Evolutionary conservation across 2,888 invertebrate species (phyloP).

Genomic region (Volucella inanis): DNA sequence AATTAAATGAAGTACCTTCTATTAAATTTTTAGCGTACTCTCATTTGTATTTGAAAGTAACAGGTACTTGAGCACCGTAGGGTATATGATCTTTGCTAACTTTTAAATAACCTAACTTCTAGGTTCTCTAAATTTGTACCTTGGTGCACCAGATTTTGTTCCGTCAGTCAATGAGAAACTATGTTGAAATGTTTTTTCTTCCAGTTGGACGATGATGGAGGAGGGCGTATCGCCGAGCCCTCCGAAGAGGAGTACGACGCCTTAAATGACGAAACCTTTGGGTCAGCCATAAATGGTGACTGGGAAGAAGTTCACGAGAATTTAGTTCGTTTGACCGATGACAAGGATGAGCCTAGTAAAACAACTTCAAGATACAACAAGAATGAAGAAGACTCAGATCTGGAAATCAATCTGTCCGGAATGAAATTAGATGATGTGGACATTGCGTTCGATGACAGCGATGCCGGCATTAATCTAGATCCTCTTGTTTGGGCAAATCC

Average conservation of each 20-base stretch:
- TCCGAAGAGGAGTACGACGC: conserved; percentile 95
- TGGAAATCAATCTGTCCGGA: conserved; percentile 81
- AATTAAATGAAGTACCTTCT: too few species aligned
- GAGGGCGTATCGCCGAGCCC: conserved; percentile 86
- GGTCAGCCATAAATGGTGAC: conserved; percentile 89
- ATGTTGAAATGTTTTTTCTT: conserved; percentile 11
- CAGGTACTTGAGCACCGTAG: neutral
- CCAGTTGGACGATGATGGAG: conserved; percentile 80
- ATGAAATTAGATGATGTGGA: conserved; percentile 83
- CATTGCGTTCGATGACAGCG: conserved; percentile 79
- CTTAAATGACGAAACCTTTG: conserved; percentile 96
- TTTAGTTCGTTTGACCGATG: conserved; percentile 84
- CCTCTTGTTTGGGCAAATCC: conserved; percentile 84
- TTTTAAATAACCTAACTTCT: neutral
- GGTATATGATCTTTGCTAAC: neutral
- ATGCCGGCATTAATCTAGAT: conserved; percentile 80
- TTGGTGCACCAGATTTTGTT: neutral
- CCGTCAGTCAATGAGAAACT: neutral
- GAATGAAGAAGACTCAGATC: conserved; percentile 80
- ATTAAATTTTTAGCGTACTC: too few species aligned
- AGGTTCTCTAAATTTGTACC: neutral
- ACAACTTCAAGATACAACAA: conserved; percentile 53
- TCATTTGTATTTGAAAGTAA: neutral
- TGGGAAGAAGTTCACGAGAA: conserved; percentile 90
- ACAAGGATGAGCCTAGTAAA: conserved; percentile 76